These are phyloP conservation scores for Marasmarcha lunaedactyla DNA, from an alignment of 2,888 invertebrate genomes.

Conservation along the genomic window DNA sequence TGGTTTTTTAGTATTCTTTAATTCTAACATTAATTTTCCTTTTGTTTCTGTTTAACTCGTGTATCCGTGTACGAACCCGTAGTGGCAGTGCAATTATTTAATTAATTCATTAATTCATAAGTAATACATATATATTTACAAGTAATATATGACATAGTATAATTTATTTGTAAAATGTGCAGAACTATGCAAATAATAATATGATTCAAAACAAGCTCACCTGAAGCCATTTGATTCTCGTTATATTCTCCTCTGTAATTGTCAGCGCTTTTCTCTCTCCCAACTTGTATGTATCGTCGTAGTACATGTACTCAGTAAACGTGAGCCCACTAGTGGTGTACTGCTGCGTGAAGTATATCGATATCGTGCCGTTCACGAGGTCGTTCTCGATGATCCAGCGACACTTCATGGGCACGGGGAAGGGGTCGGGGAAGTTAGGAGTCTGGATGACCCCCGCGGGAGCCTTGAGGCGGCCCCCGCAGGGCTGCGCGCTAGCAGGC, in stretches of 20 bases:
- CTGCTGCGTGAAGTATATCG: conserved; percentile 89
- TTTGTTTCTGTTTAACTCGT: no score
- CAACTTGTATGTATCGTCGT: conserved; percentile 76
- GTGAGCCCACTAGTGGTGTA: conserved; percentile 84
- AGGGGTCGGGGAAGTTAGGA: conserved; percentile 86
- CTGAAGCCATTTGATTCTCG: conserved; percentile 72
- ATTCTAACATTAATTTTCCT: no score
- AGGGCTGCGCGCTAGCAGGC: conserved; percentile 56
- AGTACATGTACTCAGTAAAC: conserved; percentile 82
- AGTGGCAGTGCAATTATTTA: no score
- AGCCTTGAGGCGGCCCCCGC: conserved; percentile 76
- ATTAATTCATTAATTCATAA: no score
- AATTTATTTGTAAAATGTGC: no score
- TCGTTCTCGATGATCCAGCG: conserved; percentile 88
- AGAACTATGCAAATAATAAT: no score
- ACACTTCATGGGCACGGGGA: conserved; percentile 85
- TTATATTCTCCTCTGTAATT: conserved; percentile 81
- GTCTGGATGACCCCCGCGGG: conserved; percentile 81
- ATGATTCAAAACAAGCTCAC: no score
- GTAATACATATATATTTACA: no score
- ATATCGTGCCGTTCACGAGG: conserved; percentile 80
- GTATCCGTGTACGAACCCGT: no score
- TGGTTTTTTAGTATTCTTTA: no score
- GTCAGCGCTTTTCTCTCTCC: conserved; percentile 76
- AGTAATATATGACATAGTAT: no score